Percentiles rank a stretch among this genome's conserved stretches.
phyloP scores from a whole-genome alignment of 2,797 vertebrate species.

The Discoglossus pictus region DNA sequence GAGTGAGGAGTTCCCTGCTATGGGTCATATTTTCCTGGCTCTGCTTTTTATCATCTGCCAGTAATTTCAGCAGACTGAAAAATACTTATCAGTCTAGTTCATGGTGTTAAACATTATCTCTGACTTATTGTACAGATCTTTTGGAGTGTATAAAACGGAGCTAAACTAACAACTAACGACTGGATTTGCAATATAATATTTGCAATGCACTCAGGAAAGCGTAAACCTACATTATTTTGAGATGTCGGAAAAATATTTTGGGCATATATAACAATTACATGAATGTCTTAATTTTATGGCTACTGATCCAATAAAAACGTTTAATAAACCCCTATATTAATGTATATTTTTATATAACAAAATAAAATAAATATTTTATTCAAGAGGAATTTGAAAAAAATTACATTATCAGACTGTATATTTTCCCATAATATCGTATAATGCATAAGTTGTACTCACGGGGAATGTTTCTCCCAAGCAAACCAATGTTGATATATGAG shows the following conservation, averaged over 20 bases:
- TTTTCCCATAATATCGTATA: no score
- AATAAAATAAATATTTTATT: no score
- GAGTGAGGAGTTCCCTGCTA: slow-evolving; percentile 30
- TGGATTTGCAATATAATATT: slow-evolving; percentile 1
- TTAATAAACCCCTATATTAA: no score
- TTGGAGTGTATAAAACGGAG: background rate
- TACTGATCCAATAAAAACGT: no score
- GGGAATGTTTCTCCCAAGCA: no score
- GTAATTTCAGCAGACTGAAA: slow-evolving; percentile 46
- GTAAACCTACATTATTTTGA: background rate
- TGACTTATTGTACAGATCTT: slow-evolving; percentile 11
- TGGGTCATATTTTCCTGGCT: slow-evolving; percentile 46
- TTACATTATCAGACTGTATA: no score
- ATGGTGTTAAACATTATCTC: slow-evolving; percentile 37
- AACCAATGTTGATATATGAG: no score
- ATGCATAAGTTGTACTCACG: no score
- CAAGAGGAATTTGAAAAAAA: no score
- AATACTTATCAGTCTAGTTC: slow-evolving; percentile 41
- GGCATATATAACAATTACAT: background rate
- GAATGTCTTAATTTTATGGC: no score
- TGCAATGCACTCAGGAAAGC: background rate
- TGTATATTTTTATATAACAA: no score
- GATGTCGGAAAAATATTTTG: background rate
- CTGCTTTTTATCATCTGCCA: slow-evolving; percentile 43
- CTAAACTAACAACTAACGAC: background rate